Base-by-base conservation (phyloP, 2,888 invertebrate genomes). In the Chirona hameri region DNA sequence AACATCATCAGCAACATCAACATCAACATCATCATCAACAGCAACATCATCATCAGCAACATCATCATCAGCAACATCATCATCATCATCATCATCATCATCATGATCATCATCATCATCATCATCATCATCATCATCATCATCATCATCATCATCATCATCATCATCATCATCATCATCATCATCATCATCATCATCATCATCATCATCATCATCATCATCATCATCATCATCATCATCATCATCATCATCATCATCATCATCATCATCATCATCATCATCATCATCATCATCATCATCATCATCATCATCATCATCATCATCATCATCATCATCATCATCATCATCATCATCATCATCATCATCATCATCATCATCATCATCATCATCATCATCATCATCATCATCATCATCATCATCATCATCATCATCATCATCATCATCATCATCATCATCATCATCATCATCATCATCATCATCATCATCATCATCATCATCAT, bases 271-370 rank as follows among this genome's bases (percentile, higher is more conserved):
- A 81, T 79, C 39, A 81, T 81, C 27, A 81, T 81, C 39, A 81
- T 65, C 39, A 81, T 65, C 39, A 81, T 81, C 39, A 81, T 81
- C 39, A 81, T 81, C 18, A 81, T 81, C 39, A 81, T 81, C 27
- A 81, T 81, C 39, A 81, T 81, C 27, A 81, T 81, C 39, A 81
- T 81, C 39, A 81, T 81, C 39, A 81, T 81, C 39, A 81, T 81
- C 39, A 81, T 81, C 65, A 81, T 81, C 39, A 81, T 81, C 27
- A 81, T 81, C 39, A 81, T 81, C 65, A 81, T 81, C 27, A 81
- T 81, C 39, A 81, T 81, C 39, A 69, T 81, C 39, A 76, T 81
- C 39, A 81, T 81, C 39, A 81, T 81, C 39, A 81, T 81, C 39
- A 81, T 81, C 39, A 57, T 81, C 27, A 81, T 81, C 39, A 57